Conservation (phyloP, 2,113 vertebrate genomes). For the Xiphias gladius region DNA sequence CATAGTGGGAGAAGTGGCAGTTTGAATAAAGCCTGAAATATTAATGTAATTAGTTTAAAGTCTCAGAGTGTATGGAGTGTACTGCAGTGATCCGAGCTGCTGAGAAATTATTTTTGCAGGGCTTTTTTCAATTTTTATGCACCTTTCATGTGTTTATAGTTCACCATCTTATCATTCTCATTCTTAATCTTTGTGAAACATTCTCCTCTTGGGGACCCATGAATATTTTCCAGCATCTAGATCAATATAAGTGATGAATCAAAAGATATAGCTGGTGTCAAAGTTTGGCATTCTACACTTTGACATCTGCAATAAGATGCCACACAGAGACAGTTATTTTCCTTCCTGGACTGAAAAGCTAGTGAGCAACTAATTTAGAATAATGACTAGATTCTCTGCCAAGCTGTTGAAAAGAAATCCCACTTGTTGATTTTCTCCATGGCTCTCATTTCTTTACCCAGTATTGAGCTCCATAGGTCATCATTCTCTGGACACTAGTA, state of each 20-base stretch:
- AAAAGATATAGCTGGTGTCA: slow-evolving; percentile 22
- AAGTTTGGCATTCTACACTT: background rate
- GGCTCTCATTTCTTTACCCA: background rate
- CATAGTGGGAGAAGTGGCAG: background rate
- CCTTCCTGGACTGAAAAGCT: background rate
- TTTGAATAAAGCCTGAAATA: slow-evolving; percentile 48
- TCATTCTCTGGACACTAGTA: background rate
- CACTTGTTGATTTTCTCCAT: background rate
- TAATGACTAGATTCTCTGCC: background rate
- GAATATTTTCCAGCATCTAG: slow-evolving; percentile 37
- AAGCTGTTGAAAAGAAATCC: background rate
- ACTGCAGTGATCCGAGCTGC: slow-evolving; percentile 16
- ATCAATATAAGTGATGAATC: slow-evolving; percentile 6
- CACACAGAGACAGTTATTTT: background rate
- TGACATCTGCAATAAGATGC: background rate
- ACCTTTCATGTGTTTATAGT: slow-evolving; percentile 46
- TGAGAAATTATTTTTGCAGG: slow-evolving; percentile 4
- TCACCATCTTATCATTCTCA: slow-evolving; percentile 41
- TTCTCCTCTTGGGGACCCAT: slow-evolving; percentile 10
- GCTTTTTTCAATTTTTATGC: slow-evolving; percentile 42
- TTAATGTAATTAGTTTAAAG: slow-evolving; percentile 7
- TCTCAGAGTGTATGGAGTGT: slow-evolving; percentile 2
- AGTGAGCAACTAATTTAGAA: background rate
- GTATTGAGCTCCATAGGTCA: background rate
- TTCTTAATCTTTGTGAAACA: slow-evolving; percentile 35